Percentiles rank a stretch among this genome's conserved stretches.
phyloP scores from a whole-genome alignment of 1,140 invertebrate genomes.

The Drosophila dunni region DNA sequence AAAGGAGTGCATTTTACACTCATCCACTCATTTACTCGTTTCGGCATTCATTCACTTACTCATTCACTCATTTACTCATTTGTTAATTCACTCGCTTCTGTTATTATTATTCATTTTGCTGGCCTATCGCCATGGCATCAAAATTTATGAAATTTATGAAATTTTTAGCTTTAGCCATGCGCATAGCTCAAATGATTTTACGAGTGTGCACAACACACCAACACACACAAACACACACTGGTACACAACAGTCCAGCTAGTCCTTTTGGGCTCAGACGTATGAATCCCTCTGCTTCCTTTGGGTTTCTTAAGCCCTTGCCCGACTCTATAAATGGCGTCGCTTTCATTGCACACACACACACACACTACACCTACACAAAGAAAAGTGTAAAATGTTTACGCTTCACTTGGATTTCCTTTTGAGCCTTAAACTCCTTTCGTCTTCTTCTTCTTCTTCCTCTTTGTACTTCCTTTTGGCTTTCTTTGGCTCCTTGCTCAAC shows the following conservation, averaged over 20 bases:
- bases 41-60: background rate
- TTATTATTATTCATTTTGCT: background rate
- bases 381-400: conserved; percentile 79
- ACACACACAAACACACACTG: conserved; percentile 3
- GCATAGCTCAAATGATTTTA: conserved; percentile 59
- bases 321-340: conserved; percentile 62
- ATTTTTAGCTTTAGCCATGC: conserved; percentile 18
- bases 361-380: too few relatives aligned
- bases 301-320: conserved; percentile 10
- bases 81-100: conserved; percentile 2
- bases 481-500: conserved; percentile 12
- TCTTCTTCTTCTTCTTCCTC: conserved; percentile 38
- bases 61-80: conserved; percentile 1
- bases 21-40: background rate
- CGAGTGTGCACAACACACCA: conserved; percentile 6
- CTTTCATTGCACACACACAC: conserved; percentile 73
- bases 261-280: conserved; percentile 46
- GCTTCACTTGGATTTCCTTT: conserved; percentile 71
- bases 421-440: conserved; percentile 25
- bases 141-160: conserved; percentile 30
- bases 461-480: conserved; percentile 25
- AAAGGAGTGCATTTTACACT: conserved; percentile 53
- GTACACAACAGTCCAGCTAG: conserved; percentile 8
- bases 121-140: conserved; percentile 14
- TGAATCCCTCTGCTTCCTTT: conserved; percentile 37